Conservation (phyloP, 2,888 invertebrate species). For the Endotricha flammealis region DNA sequence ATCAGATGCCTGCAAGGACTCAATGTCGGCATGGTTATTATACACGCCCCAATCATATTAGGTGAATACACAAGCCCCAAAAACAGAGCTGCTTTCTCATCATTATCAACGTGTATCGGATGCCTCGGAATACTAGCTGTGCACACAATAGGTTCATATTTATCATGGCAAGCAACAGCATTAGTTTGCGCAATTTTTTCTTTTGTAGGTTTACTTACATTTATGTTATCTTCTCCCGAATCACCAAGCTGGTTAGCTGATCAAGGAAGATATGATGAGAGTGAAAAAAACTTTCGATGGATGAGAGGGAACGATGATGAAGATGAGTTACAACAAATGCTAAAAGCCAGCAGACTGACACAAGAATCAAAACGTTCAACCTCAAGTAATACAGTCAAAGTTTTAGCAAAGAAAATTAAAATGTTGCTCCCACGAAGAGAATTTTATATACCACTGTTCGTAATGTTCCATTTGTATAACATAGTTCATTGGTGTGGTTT, state of each 20-base stretch:
- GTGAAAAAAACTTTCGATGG: conserved; percentile 71
- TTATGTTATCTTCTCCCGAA: conserved; percentile 67
- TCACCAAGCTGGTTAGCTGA: conserved; percentile 80
- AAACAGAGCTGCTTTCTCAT: conserved; percentile 76
- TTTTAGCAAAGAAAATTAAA: background rate
- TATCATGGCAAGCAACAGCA: conserved; percentile 73
- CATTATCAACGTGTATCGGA: conserved; percentile 74
- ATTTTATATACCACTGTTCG: conserved; percentile 25
- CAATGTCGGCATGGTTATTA: conserved; percentile 63
- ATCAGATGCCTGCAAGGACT: conserved; percentile 53
- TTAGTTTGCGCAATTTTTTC: conserved; percentile 58
- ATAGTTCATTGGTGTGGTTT: conserved; percentile 25
- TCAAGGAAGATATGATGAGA: conserved; percentile 68
- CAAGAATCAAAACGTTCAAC: conserved; percentile 30
- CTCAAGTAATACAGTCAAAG: background rate
- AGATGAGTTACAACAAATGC: conserved; percentile 51
- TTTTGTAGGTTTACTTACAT: conserved; percentile 47
- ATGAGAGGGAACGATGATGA: conserved; percentile 64
- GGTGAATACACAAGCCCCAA: conserved; percentile 75
- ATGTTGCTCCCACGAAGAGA: conserved; percentile 13
- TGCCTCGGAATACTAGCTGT: conserved; percentile 76
- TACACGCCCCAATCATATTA: conserved; percentile 62
- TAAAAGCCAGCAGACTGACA: conserved; percentile 40
- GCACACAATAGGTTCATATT: conserved; percentile 78
- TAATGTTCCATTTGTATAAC: conserved; percentile 21